Evolutionary conservation across 2,113 vertebrate species (phyloP), one percentile per base, ranked within the genome.

Genomic region (Vulpes vulpes): DNA sequence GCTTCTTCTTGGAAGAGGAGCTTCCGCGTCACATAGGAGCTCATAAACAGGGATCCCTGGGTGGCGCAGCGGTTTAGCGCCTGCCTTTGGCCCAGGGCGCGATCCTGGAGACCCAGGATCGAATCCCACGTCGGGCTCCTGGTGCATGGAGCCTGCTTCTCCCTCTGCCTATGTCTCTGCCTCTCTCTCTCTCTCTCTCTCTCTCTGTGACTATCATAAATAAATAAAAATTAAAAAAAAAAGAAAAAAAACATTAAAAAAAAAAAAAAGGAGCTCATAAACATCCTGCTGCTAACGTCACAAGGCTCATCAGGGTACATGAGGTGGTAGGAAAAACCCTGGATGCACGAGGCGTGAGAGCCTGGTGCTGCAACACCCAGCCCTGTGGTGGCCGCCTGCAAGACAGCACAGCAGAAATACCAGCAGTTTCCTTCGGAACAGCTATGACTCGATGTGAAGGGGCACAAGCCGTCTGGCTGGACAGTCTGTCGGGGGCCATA

Each of bases 321-420:
- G 32, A 69, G 67, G 67, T 4, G 32, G 32, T 17, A 69, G 3
- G 67, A 69, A 35, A 32, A 69, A 69, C 67, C 16, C 67, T 20
- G 32, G 32, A 19, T 35, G 67, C 32, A 10, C 17, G 8, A 69
- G 17, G 67, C 17, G 9, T n/a, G 9, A 69, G 8, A 69, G 19
- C 32, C 67, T 8, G 0, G 67, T 1, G 1, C 17, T 17, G 1
- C 17, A 4, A 69, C 16, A 32, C 0, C 67, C 67, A 35, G 67
- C 17, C 67, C 62, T 1, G 17, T 1, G 17, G 15, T 35, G 67
- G n/a, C 32, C 7, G 67, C 65, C 6, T 0, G 19, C 32, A 9
- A 67, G 64, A n/a, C 15, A 67, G 43, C 7, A 20, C 17, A 17
- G 65, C 67, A 16, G 1, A 32, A 30, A 69, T 8, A 0, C 67